Base-by-base conservation (phyloP, 2,113 vertebrate genomes). In the Oryzias javanicus region DNA sequence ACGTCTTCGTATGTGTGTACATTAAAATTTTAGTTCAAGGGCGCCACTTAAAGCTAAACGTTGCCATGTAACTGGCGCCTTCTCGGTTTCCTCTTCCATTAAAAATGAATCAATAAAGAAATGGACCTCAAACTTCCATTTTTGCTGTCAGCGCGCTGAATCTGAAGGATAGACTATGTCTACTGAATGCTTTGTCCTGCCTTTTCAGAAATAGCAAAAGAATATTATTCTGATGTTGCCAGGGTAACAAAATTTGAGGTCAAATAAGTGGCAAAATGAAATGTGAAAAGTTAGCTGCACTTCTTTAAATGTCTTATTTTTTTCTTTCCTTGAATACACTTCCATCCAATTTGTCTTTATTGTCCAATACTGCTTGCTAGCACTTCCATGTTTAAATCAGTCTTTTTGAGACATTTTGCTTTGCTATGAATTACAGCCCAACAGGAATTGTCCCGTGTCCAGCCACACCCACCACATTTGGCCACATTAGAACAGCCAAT, bases 391-490 rank as follows among this genome's bases (percentile, higher is more conserved):
- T 61, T 13, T 62, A 6, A 18, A 35, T 40, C 20, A 41, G 35
- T 49, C 46, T 35, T 48, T 18, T n/a, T 14, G 49, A 49, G 15
- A 14, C 29, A 22, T 17, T 40, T 40, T 50, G 3, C 54, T n/a
- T 64, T 49, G 7, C 24, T 15, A 71, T 6, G 48, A 2, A 25
- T 74, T 2, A 22, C 85, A 98, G 97, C 86, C 96, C 95, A 17
- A 94, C 94, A n/a, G 96, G 96, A 74, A 90, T 98, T 79, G 96
- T 99, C 86, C 96, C 96, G 49, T 98, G 95, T 91, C 94, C 97
- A 25, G 93, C 94, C 89, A 97, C 96, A 45, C 97, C 97, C 82
- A 98, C 97, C 60, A 99, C 97, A 6, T 99, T 99, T 78, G 95
- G 97, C 80, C 96, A 98, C 90, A 89, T 99, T 74, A 92, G 97